These are phyloP conservation scores for Zingel zingel DNA, from an alignment of 2,113 vertebrate genomes.

Conservation along the genomic window DNA sequence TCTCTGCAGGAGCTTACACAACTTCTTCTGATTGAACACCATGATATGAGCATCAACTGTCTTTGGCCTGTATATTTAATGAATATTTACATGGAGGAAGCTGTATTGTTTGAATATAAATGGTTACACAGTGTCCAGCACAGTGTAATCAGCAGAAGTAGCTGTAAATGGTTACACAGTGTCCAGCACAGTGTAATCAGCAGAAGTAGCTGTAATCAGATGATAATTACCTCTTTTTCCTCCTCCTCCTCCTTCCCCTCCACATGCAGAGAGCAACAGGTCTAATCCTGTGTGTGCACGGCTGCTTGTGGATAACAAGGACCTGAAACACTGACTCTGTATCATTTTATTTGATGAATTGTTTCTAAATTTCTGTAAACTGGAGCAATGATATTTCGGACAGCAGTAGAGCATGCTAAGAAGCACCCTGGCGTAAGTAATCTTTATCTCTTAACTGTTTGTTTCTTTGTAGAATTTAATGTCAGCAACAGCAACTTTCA, in stretches of 20 bases:
- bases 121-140: conserved; percentile 16
- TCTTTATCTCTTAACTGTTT: not conserved
- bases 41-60: conserved; percentile 17
- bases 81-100: not conserved
- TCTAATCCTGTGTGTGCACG: conserved; percentile 43
- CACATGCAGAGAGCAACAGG: conserved; percentile 67
- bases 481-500: not conserved
- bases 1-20: not conserved
- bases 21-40: conserved; percentile 5
- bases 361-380: conserved; percentile 1
- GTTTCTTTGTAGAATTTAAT: not conserved
- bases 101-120: not conserved
- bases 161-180: conserved; percentile 31
- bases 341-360: conserved; percentile 12
- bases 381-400: conserved; percentile 67
- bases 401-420: conserved; percentile 65
- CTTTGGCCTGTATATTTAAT: not conserved
- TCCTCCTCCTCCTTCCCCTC: conserved; percentile 39
- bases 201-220: conserved; percentile 25
- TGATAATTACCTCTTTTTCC: conserved; percentile 57
- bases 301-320: conserved; percentile 18
- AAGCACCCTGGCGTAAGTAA: conserved; percentile 78
- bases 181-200: conserved; percentile 24
- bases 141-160: conserved; percentile 30
- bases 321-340: conserved; percentile 20